Conservation (phyloP, 1,140 invertebrate species). For the Drosophila sp. region DNA sequence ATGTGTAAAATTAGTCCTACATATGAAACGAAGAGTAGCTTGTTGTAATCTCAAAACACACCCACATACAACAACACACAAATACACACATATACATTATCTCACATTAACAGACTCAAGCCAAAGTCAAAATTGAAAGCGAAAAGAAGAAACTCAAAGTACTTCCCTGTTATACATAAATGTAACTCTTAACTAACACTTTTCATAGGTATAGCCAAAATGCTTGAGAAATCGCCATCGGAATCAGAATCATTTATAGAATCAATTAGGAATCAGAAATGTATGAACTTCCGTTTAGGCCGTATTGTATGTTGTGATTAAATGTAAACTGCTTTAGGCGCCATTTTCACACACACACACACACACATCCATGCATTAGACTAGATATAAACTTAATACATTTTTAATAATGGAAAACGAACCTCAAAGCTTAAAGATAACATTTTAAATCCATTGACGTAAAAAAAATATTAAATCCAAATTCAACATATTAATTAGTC, state of each 20-base stretch:
- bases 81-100: slow-evolving; percentile 43
- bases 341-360: slow-evolving; percentile 35
- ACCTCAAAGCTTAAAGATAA: too few species aligned
- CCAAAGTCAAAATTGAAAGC: slow-evolving; percentile 50
- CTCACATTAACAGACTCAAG: slow-evolving; percentile 15
- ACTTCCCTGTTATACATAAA: slow-evolving; percentile 47
- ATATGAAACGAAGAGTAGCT: slow-evolving; percentile 54
- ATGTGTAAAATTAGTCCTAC: slow-evolving; percentile 69
- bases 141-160: slow-evolving; percentile 29
- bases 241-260: slow-evolving; percentile 31
- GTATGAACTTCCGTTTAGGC: slow-evolving; percentile 32
- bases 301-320: slow-evolving; percentile 77
- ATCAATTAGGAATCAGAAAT: slow-evolving; percentile 28
- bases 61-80: slow-evolving; percentile 31
- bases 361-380: slow-evolving; percentile 24
- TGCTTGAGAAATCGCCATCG: slow-evolving; percentile 40
- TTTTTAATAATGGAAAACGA: too few species aligned
- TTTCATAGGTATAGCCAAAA: slow-evolving; percentile 3
- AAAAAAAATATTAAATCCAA: too few species aligned
- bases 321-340: slow-evolving; percentile 69
- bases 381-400: background rate
- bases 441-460: too few species aligned
- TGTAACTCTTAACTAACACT: slow-evolving; percentile 40
- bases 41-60: slow-evolving; percentile 60
- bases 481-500: too few species aligned